Percentiles rank a stretch among this genome's conserved stretches.
These are phyloP conservation scores for Drosophila pseudotakahashii DNA, from an alignment of 2,888 invertebrate species.

Conservation along the genomic window DNA sequence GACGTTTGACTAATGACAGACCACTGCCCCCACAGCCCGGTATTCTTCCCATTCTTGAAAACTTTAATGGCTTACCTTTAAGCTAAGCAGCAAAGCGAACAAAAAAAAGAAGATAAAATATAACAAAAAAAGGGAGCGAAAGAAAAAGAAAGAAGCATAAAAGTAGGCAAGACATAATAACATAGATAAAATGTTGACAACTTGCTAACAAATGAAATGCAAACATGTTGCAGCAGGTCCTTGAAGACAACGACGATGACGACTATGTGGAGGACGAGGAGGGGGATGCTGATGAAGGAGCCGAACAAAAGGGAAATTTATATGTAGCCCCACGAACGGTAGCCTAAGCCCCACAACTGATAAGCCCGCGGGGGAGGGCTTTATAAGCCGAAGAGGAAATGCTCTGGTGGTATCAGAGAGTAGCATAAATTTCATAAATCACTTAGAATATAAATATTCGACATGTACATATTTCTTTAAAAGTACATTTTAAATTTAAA, in stretches of 20 bases:
- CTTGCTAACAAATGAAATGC: slow-evolving; percentile 63
- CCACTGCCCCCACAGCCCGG: background rate
- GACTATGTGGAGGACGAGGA: background rate
- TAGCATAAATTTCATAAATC: background rate
- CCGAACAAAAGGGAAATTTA: slow-evolving; percentile 33
- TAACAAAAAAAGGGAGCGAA: slow-evolving; percentile 14
- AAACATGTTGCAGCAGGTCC: slow-evolving; percentile 51
- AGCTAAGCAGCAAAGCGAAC: slow-evolving; percentile 3
- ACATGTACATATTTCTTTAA: too few species aligned
- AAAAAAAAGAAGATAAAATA: background rate
- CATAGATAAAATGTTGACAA: slow-evolving; percentile 55
- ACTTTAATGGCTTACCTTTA: slow-evolving; percentile 39
- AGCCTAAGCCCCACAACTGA: slow-evolving; percentile 35
- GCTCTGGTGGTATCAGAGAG: background rate
- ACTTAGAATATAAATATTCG: background rate
- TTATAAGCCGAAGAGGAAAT: slow-evolving; percentile 8
- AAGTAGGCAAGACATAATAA: slow-evolving; percentile 42
- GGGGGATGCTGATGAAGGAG: slow-evolving; percentile 19
- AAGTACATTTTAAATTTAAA: too few species aligned
- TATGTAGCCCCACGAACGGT: slow-evolving; percentile 16
- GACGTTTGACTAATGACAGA: slow-evolving; percentile 56
- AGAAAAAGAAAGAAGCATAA: slow-evolving; percentile 13
- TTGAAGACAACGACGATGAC: slow-evolving; percentile 16
- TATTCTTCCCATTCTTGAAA: background rate
- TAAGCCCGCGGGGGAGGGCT: slow-evolving; percentile 1